Base-by-base conservation (phyloP, 2,113 vertebrate species). In the Tiliqua scincoides region DNA sequence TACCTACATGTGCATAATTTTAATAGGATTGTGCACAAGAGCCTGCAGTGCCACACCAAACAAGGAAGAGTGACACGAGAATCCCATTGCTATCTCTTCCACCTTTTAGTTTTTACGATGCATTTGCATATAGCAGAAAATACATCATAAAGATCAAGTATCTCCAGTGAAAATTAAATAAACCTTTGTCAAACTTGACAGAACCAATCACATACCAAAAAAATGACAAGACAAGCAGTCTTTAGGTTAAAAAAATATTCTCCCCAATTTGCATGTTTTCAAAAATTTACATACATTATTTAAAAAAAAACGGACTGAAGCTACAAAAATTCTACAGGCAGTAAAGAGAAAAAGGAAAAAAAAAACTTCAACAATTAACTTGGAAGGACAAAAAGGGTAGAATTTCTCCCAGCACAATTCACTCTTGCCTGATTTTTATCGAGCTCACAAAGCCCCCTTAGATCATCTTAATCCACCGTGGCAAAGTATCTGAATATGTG, bases 401-500 rank as follows among this genome's bases (percentile, higher is more conserved):
- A 96, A 97, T 96, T 97, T 97, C 96, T 97, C 97, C 96, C 95
- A 95, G 97, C 95, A 95, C 96, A 97, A n/a, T 95, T 92, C 89
- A 93, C 95, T 96, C 89, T 91, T 96, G 96, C 96, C 97, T 97
- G 97, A 98, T 98, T 98, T 97, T 98, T 98, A 98, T 98, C 97
- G 97, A 97, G 97, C 97, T 96, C 97, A 97, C 97, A 98, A 98
- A 98, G 97, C 97, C 96, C 95, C 95, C 96, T 98, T 96, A 98
- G 97, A 98, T 98, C 97, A 98, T 98, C 97, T 97, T 98, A 98
- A 98, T 98, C 97, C 97, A 98, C 97, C 97, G 97, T 98, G 97
- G 97, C 97, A 98, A 98, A 98, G 97, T 97, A 98, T 97, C 97
- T 98, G 97, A 98, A 98, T 98, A 98, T 98, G 97, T 97, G 97